Conservation (phyloP, 2,888 invertebrate species). For the Neoascia interrupta region DNA sequence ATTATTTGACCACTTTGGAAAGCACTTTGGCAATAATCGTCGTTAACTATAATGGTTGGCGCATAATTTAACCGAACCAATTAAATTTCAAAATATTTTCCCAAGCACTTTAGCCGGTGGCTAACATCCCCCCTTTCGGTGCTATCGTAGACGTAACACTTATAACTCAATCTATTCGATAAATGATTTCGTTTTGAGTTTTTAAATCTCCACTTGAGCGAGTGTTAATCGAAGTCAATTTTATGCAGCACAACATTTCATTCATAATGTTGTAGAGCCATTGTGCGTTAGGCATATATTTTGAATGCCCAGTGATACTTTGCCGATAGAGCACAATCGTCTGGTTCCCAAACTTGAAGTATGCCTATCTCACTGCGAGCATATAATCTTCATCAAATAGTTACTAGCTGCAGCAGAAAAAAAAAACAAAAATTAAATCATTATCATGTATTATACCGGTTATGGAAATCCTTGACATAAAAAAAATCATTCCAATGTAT, state of each 20-base stretch:
- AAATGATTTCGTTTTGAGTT: conserved; percentile 30
- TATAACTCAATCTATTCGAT: conserved; percentile 37
- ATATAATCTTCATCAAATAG: conserved; percentile 18
- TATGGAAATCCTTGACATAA: conserved; percentile 79
- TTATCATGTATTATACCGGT: conserved; percentile 74
- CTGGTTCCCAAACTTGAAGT: too few relatives aligned
- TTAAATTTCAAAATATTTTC: conserved; percentile 25
- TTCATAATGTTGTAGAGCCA: conserved; percentile 34
- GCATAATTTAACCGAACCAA: conserved; percentile 8
- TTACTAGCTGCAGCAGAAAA: conserved; percentile 4
- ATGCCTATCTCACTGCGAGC: conserved; percentile 22
- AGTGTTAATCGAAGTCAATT: conserved; percentile 45
- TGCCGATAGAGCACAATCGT: too few relatives aligned
- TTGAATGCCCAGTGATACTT: too few relatives aligned
- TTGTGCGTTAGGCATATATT: background rate
- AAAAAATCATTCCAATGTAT: conserved; percentile 70
- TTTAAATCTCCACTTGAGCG: conserved; percentile 10
- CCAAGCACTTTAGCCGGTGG: background rate
- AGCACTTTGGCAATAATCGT: too few relatives aligned
- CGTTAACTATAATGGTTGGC: background rate
- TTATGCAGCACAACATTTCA: conserved; percentile 31
- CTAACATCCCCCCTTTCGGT: background rate
- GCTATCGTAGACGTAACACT: conserved; percentile 3
- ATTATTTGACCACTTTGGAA: too few relatives aligned
- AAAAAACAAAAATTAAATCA: conserved; percentile 60